A percentile compares a stretch with the other conserved stretches of the same genome.
Evolutionary conservation across 2,797 vertebrate species (phyloP).

Genomic region (Saxicola maurus): DNA sequence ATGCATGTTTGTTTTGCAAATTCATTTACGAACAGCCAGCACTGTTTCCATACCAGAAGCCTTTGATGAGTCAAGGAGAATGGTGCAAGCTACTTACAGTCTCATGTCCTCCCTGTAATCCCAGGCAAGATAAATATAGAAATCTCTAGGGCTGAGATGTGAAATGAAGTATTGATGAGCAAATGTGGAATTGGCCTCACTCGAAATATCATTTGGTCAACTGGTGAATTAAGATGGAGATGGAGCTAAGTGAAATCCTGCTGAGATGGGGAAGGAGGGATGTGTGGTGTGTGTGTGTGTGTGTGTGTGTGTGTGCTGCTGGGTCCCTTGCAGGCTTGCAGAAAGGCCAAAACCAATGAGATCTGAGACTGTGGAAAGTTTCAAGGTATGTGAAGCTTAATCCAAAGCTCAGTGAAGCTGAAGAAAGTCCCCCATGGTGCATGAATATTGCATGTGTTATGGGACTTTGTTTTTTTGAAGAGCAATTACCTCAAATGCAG

Average conservation of each 20-base stretch:
- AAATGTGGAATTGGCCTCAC: neutral
- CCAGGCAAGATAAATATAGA: conserved; percentile 1
- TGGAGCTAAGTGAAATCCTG: neutral
- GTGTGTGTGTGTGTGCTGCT: neutral
- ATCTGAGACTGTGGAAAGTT: neutral
- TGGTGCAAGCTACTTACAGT: neutral
- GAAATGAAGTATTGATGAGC: neutral
- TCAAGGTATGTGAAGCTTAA: neutral
- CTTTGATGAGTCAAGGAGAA: neutral
- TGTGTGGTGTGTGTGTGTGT: neutral
- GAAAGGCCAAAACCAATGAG: neutral
- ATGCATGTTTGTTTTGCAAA: neutral
- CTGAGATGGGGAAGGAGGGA: neutral
- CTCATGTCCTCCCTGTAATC: neutral
- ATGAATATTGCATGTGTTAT: neutral
- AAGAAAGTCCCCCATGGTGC: neutral
- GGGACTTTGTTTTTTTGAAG: neutral
- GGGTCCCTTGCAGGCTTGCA: neutral
- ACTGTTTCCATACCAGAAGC: neutral
- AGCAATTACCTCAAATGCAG: neutral
- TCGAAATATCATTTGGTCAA: neutral
- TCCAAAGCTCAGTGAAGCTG: conserved; percentile 4
- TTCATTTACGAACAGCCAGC: neutral
- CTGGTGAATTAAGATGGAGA: neutral
- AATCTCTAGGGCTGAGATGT: neutral